Evolutionary conservation across 2,797 vertebrate species (phyloP), one percentile per base, ranked within the genome.

Genomic region (Eurystomus glaucurus): DNA sequence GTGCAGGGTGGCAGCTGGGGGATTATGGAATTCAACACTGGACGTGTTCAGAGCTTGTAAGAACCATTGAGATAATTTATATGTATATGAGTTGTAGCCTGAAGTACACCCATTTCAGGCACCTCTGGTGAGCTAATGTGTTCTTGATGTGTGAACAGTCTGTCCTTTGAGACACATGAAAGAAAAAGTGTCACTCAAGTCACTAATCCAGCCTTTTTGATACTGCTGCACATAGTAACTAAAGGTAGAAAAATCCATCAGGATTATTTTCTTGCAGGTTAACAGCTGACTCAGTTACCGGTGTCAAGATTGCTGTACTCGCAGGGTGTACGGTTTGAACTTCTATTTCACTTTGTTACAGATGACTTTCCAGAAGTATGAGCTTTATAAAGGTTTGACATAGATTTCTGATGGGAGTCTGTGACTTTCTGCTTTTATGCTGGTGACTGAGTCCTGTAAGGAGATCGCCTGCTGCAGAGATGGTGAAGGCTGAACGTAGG

Each of bases 401-500:
- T 4, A 9, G 16, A 10, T 43, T 74, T 35, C 35, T 64, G 31
- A 26, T 9, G 15, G 2, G 10, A 45, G 8, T 9, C 14, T 37
- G 35, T 41, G 29, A 15, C 69, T 81, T 29, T 64, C 12, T 65
- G 31, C 46, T 65, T 41, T 54, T 8, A 14, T 35, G 3, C 18
- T 29, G 26, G 14, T n/a, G 46, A 14, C 52, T 35, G 3, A 25
- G 43, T 39, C 29, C 39, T 6, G 1, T 37, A 3, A n/a, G 22
- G 46, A 0, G 10, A 19, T 11, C 41, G 33, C 48, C 12, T 6
- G 26, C 35, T 62, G 58, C 17, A 21, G 79, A 20, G n/a, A 5
- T 1, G 2, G 76, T 4, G n/a, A 33, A 35, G 52, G 51, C 43
- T 60, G 70, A 65, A 4, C 3, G 0, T 1, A 6, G 43, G 31